These are phyloP conservation scores for Scopus umbretta DNA, from an alignment of 2,113 vertebrate species.

Conservation along the genomic window DNA sequence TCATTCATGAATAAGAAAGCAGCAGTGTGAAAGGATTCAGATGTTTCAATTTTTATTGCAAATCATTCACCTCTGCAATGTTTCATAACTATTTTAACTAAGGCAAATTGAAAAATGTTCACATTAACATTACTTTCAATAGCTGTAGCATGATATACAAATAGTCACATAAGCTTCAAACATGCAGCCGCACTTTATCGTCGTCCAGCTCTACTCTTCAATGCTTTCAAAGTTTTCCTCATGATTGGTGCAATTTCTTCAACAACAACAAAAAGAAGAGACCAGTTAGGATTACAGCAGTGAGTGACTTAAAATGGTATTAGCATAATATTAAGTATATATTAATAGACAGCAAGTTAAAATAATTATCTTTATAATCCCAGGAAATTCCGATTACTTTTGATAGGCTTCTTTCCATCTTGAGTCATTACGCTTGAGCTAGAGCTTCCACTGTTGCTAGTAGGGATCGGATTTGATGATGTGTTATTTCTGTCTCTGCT, in stretches of 20 bases:
- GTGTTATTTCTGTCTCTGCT: slow-evolving; percentile 21
- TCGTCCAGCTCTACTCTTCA: slow-evolving; percentile 74
- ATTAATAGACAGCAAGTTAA: not conserved
- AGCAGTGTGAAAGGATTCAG: not conserved
- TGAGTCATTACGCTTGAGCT: slow-evolving; percentile 9
- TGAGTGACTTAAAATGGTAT: not conserved
- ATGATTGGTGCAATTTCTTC: slow-evolving; percentile 85
- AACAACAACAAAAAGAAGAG: not conserved
- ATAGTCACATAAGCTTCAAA: not conserved
- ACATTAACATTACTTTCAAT: not conserved
- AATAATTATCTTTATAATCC: not conserved
- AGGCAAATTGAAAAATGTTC: not conserved
- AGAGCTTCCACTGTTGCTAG: not conserved
- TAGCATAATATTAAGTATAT: not conserved
- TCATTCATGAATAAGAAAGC: not conserved
- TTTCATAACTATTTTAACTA: not conserved
- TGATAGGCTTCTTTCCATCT: slow-evolving; percentile 66
- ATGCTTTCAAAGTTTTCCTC: slow-evolving; percentile 81
- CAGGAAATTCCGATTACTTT: slow-evolving; percentile 71
- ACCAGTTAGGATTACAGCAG: not conserved
- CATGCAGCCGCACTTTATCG: slow-evolving; percentile 13
- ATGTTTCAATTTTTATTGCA: slow-evolving; percentile 3
- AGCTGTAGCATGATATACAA: not conserved
- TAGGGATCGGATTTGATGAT: not conserved
- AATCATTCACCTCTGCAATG: not conserved